Evolutionary conservation across 2,113 vertebrate genomes (phyloP), one percentile per base, ranked within the genome.

Genomic region (Mungos mungo): DNA sequence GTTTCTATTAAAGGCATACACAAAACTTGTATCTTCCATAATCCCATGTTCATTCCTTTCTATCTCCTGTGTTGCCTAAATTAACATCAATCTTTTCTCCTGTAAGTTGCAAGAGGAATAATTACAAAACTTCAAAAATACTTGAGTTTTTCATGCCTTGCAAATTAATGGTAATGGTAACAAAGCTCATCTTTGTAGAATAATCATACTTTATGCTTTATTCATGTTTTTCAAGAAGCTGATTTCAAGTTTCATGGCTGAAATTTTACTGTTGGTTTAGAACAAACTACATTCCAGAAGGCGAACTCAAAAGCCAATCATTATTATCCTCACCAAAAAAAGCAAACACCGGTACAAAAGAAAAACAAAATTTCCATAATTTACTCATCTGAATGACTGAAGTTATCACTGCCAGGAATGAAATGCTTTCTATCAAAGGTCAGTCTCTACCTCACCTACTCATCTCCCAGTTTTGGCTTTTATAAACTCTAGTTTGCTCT

Each of bases 51-150:
- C 19, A 12, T 85, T 60, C 50, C 52, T 12, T 82, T 31, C 63
- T 54, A 41, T 63, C 47, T 85, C 87, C 93, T 91, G 38, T 57
- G 29, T 41, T 66, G 27, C 4, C 50, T 96, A 95, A 86, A 84
- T 77, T 87, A 45, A 45, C 15, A 76, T 89, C 83, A 93, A 94
- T 77, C 29, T 90, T 27, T 50, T 72, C 13, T n/a, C 3, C 71
- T 29, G 87, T 74, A 96, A 97, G 47, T 3, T 47, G 68, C 84
- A 86, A 89, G 63, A 63, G 90, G 87, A 93, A 82, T 89, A 96
- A 90, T 88, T 80, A 77, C 18, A 85, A 94, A 97, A 93, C 0
- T 97, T 96, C 25, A 83, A 38, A 97, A 96, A 16, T 19, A 25
- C 9, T 94, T 97, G 14, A 71, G 91, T 93, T 82, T 47, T 79